Percentiles rank a stretch among this genome's conserved stretches.
These are phyloP conservation scores for Schlechtendalia chinensis DNA, from an alignment of 1,140 invertebrate genomes.

Conservation along the genomic window DNA sequence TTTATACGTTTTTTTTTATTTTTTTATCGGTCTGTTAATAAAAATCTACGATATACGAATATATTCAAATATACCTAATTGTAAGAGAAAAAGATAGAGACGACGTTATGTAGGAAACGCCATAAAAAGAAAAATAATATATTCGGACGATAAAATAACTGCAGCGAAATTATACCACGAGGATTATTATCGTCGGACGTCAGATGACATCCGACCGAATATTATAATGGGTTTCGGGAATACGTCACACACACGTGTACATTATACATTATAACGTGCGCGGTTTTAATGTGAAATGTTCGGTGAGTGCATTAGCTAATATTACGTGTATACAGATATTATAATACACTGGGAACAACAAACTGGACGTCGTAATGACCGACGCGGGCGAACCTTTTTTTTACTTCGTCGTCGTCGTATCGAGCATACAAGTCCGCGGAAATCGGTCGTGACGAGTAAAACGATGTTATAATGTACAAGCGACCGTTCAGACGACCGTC, in stretches of 20 bases:
- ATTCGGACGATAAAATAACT: neutral
- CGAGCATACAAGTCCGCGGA: no score
- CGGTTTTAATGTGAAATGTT: no score
- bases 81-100: no score
- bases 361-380: slow-evolving; percentile 1
- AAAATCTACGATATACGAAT: no score
- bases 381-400: neutral
- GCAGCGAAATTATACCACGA: neutral
- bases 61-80: no score
- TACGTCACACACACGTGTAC: no score
- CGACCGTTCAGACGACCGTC: neutral
- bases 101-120: neutral
- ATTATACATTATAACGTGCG: no score
- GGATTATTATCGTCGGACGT: neutral
- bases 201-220: neutral
- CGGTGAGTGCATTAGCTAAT: neutral
- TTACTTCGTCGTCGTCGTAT: no score
- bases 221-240: neutral
- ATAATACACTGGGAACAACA: slow-evolving; percentile 18
- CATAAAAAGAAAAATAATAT: neutral
- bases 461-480: no score
- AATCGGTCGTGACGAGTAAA: slow-evolving; percentile 11
- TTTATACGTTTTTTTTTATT: no score
- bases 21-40: no score
- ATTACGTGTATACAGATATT: neutral